These are phyloP conservation scores for Lasiurus borealis DNA, from an alignment of 2,113 vertebrate genomes.

Conservation along the genomic window DNA sequence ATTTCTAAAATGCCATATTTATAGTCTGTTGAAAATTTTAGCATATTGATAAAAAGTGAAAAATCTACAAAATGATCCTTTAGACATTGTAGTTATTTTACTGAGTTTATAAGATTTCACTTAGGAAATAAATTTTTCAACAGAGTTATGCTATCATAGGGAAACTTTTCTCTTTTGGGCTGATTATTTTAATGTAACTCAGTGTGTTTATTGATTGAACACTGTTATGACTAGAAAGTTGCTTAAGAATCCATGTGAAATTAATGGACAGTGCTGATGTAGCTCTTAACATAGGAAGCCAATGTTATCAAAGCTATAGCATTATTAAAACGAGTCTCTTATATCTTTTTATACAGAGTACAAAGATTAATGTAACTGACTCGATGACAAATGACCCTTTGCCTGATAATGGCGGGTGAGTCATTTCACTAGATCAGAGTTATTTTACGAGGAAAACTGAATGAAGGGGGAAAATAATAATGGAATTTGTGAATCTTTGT, in stretches of 20 bases:
- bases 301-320: slow-evolving; percentile 1
- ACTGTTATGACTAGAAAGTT: slow-evolving; percentile 10
- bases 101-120: background rate
- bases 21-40: slow-evolving; percentile 35
- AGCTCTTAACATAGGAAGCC: slow-evolving; percentile 12
- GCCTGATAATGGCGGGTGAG: background rate
- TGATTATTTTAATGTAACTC: slow-evolving; percentile 50
- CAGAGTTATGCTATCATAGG: background rate
- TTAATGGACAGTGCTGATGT: slow-evolving; percentile 29
- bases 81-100: slow-evolving; percentile 26
- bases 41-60: background rate
- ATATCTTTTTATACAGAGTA: background rate
- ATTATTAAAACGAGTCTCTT: slow-evolving; percentile 2
- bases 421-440: background rate
- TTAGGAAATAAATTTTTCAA: slow-evolving; percentile 54
- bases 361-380: slow-evolving; percentile 22
- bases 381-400: background rate
- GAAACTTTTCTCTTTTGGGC: background rate
- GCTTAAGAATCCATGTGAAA: slow-evolving; percentile 49
- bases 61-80: background rate
- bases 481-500: background rate
- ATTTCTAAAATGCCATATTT: slow-evolving; percentile 46
- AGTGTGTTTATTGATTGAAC: background rate
- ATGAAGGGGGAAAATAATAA: background rate
- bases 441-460: background rate